Conservation (phyloP, 2,113 vertebrate species). For the Paratilapia polleni region DNA sequence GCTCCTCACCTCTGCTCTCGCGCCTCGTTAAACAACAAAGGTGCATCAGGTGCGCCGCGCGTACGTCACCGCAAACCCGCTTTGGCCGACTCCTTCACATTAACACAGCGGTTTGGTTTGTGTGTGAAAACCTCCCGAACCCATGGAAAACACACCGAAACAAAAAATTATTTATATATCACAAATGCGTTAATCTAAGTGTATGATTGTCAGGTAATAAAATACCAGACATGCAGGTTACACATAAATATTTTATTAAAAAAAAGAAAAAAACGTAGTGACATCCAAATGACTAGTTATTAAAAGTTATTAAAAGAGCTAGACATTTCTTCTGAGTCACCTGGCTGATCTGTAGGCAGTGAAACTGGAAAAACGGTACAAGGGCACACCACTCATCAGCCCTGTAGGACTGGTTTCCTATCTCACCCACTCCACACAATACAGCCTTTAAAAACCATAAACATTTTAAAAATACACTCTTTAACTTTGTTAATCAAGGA, state of each 20-base stretch:
- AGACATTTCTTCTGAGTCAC: conserved; percentile 45
- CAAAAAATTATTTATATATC: neutral
- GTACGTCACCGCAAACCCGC: neutral
- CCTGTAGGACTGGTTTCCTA: conserved; percentile 76
- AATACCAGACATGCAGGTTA: neutral
- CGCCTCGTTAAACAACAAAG: neutral
- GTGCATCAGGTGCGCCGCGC: conserved; percentile 1
- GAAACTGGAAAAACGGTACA: conserved; percentile 74
- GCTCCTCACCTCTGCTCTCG: neutral
- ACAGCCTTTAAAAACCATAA: neutral
- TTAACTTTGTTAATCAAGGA: neutral
- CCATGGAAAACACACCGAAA: neutral
- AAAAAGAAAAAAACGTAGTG: neutral
- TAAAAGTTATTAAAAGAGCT: neutral
- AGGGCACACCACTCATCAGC: conserved; percentile 38
- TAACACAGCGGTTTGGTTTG: neutral
- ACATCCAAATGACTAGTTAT: neutral
- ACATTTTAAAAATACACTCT: neutral
- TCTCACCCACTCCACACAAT: conserved; percentile 26
- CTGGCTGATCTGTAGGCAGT: conserved; percentile 19
- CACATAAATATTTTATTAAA: neutral
- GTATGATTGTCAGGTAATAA: neutral
- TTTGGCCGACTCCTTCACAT: neutral
- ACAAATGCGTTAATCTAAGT: neutral
- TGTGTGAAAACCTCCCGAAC: neutral